Evolutionary conservation across 2,797 vertebrate genomes (phyloP), one percentile per base, ranked within the genome.

Genomic region (Sebastiscus tertius): DNA sequence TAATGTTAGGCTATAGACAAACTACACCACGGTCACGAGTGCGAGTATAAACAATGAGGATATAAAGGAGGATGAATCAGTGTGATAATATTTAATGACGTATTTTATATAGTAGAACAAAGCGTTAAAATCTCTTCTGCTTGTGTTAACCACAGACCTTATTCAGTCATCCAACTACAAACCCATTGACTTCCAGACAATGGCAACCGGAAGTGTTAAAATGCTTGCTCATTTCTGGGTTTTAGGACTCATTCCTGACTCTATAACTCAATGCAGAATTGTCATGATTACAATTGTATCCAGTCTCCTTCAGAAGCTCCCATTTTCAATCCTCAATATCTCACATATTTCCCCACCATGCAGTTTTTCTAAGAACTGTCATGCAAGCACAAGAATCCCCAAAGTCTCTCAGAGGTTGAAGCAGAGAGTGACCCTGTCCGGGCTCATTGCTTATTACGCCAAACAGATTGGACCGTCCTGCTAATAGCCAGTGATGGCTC

Each of bases 401-500:
- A 46, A 60, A 82, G 76, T 73, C 77, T 66, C 27, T 71, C 22
- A 8, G 75, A 89, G 81, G 87, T 82, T 76, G 86, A 80, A 84
- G 36, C 74, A 55, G 71, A 74, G 66, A 77, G 83, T 18, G 64
- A 83, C 86, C 88, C 67, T 64, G 82, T 83, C 84, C 26, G 13
- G 69, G 42, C 82, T 89, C 81, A 77, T 74, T 69, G 74, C 77
- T 79, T 84, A 90, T 90, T 85, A 91, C 89, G 83, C 71, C 80
- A 80, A 84, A 89, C 83, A 91, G 82, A 91, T 80, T 63, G 82
- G 61, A 8, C 42, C 62, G 18, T 90, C 73, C 84, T 87, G 84
- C 88, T 92, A 87, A 82, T 91, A 90, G 88, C 88, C 80, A 55
- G 79, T 93, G 93, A 95, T 92, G 89, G 90, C 90, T 93, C 87